phyloP scores from a whole-genome alignment of 2,113 vertebrate species.

The Lophochroa leadbeateri region DNA sequence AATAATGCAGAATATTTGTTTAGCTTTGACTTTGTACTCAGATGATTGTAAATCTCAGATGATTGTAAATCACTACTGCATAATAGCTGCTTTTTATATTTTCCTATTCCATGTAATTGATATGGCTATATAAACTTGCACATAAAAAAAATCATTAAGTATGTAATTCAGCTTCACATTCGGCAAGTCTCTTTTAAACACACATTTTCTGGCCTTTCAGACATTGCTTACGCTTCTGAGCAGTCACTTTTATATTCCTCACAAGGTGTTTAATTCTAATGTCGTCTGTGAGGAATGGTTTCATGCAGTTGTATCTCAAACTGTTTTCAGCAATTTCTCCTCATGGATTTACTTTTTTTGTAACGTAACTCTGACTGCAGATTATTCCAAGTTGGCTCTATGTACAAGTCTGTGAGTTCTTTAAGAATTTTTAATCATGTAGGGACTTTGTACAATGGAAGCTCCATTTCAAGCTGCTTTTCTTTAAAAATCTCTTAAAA shows the following conservation, averaged over 20 bases:
- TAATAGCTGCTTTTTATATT: not conserved
- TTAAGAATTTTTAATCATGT: not conserved
- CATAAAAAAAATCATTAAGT: not conserved
- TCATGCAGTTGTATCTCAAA: not conserved
- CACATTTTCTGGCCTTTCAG: not conserved
- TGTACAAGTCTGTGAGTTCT: not conserved
- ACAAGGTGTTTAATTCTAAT: not conserved
- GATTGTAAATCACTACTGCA: not conserved
- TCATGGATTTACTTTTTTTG: not conserved
- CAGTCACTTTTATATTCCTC: not conserved
- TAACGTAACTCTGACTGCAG: not conserved
- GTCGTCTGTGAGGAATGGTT: not conserved
- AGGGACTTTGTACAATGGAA: not conserved
- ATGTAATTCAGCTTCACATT: not conserved
- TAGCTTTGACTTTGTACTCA: not conserved
- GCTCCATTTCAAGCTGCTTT: not conserved
- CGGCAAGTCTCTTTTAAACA: not conserved
- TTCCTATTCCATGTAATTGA: not conserved
- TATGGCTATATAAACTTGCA: not conserved
- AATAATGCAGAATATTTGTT: not conserved
- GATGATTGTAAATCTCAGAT: not conserved
- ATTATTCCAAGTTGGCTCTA: not conserved
- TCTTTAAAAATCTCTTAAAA: not conserved
- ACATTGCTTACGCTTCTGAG: fast-evolving
- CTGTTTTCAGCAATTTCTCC: not conserved